phyloP scores from a whole-genome alignment of 1,140 invertebrate species.

The Acromyrmex heyeri region DNA sequence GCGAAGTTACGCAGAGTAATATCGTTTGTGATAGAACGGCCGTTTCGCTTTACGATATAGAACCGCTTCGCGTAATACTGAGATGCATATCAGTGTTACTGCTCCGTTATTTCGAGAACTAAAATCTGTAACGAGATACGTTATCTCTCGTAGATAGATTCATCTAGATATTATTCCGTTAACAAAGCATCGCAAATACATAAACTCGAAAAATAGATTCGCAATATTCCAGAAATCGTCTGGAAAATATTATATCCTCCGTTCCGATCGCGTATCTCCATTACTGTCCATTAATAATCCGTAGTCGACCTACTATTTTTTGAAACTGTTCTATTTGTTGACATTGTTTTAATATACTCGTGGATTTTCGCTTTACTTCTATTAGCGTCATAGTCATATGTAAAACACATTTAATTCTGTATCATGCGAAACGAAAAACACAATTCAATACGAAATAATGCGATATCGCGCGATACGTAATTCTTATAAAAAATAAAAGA shows the following conservation, averaged over 20 bases:
- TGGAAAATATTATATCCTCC: background rate
- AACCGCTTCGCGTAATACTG: slow-evolving; percentile 24
- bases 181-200: slow-evolving; percentile 32
- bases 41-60: slow-evolving; percentile 31
- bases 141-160: background rate
- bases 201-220: slow-evolving; percentile 23
- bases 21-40: slow-evolving; percentile 20
- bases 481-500: slow-evolving; percentile 1
- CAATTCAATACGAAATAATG: background rate
- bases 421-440: background rate
- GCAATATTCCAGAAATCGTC: background rate
- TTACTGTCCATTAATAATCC: slow-evolving; percentile 53
- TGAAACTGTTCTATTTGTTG: background rate
- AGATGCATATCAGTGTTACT: slow-evolving; percentile 49
- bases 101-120: slow-evolving; percentile 44
- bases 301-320: background rate
- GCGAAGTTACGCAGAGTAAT: slow-evolving; percentile 37
- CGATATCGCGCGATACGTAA: background rate
- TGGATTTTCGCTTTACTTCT: background rate
- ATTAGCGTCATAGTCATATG: background rate
- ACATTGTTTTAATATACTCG: slow-evolving; percentile 15
- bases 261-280: background rate
- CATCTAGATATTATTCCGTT: slow-evolving; percentile 24
- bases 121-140: slow-evolving; percentile 55
- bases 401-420: background rate